Evolutionary conservation across 2,113 vertebrate species (phyloP), one percentile per base, ranked within the genome.

Genomic region (Bungarus multicinctus): DNA sequence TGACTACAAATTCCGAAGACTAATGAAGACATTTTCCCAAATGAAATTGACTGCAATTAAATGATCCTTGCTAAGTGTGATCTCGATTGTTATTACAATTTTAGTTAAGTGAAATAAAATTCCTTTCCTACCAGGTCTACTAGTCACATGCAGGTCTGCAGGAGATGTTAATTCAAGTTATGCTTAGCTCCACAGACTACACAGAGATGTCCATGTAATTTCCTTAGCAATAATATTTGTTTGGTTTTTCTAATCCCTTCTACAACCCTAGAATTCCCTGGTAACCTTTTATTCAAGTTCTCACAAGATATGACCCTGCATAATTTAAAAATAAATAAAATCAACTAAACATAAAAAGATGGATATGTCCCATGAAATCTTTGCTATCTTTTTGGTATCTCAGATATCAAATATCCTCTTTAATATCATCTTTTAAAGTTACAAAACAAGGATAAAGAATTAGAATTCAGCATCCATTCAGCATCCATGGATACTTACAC

Each of bases 381-480:
- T 50, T 92, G 81, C 86, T 87, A 89, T 93, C 7, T 1, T 47
- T 69, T 93, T 90, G 0, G 0, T 89, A 81, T 50, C 50, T 90
- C 93, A 69, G 89, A 92, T 30, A 50, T 45, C 53, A 47, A 47
- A 47, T 95, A n/a, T 6, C 64, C 39, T 69, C 92, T 91, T 92
- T 93, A 47, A 47, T 95, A n/a, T 6, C 64, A 45, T 69, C 92
- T 91, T 92, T 93, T 94, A 34, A 94, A 93, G 94, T 94, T 93
- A 94, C 52, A 92, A 87, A 91, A n/a, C 94, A 57, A n/a, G 69
- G 89, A 60, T 74, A 74, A 86, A 90, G 92, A 93, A 92, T 9
- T 95, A 93, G 94, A 81, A 81, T 81, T 6, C 34, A 47, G 45
- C 45, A 45, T 45, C 45, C 45, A 39, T 39, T 18, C 18, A 81